These are phyloP conservation scores for Polydrusus cervinus DNA, from an alignment of 2,888 invertebrate genomes.

Conservation along the genomic window DNA sequence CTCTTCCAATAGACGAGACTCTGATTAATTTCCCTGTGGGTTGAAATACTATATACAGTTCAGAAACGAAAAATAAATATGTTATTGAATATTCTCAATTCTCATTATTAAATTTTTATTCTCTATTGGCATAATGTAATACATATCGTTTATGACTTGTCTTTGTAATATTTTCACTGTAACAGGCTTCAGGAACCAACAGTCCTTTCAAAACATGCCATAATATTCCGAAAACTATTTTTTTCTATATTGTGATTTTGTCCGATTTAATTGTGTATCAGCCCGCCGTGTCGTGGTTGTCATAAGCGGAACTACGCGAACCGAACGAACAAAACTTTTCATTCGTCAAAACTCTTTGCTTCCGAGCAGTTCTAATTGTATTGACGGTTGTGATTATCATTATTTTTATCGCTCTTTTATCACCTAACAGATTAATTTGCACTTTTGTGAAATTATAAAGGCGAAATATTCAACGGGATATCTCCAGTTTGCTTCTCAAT, in stretches of 20 bases:
- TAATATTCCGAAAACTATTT: neutral
- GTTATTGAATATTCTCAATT: too few relatives aligned
- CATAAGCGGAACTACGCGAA: neutral
- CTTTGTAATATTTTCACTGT: too few relatives aligned
- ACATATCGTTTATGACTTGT: too few relatives aligned
- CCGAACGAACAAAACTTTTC: slow-evolving; percentile 19
- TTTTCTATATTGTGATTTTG: neutral
- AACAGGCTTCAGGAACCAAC: too few relatives aligned
- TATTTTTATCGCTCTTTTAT: slow-evolving; percentile 25
- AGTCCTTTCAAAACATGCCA: too few relatives aligned
- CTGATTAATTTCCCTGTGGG: neutral
- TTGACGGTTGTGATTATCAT: slow-evolving; percentile 25
- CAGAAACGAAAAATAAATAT: too few relatives aligned
- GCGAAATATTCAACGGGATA: slow-evolving; percentile 20
- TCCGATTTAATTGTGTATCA: neutral
- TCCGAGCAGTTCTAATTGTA: slow-evolving; percentile 30
- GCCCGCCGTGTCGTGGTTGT: neutral
- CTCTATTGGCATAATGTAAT: too few relatives aligned
- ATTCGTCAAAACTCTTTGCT: slow-evolving; percentile 35
- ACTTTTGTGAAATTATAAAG: slow-evolving; percentile 37
- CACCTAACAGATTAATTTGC: slow-evolving; percentile 27
- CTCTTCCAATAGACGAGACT: neutral
- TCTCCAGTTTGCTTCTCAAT: slow-evolving; percentile 19
- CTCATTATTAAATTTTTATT: too few relatives aligned
- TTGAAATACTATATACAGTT: too few relatives aligned